Conservation (phyloP, 2,113 vertebrate species). For the Phainopepla nitens region DNA sequence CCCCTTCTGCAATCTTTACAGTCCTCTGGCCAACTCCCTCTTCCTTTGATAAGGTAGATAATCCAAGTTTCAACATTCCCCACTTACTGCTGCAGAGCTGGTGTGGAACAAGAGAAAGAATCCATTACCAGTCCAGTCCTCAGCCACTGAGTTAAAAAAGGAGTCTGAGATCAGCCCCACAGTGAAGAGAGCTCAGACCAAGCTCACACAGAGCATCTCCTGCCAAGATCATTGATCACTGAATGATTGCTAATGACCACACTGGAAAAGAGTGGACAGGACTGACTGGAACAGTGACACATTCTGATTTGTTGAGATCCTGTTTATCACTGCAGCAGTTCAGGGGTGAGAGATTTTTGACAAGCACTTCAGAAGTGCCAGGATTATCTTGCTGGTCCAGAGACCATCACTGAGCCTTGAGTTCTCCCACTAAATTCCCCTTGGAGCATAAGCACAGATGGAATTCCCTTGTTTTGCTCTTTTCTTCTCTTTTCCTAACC, state of each 20-base stretch:
- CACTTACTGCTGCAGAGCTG: neutral
- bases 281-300: neutral
- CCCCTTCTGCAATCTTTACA: conserved; percentile 26
- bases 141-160: neutral
- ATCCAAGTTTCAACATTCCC: neutral
- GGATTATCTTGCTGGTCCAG: neutral
- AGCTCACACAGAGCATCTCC: neutral
- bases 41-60: conserved; percentile 20
- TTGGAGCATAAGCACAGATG: neutral
- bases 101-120: neutral
- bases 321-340: neutral
- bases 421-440: neutral
- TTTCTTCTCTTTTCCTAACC: neutral
- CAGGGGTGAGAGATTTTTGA: neutral
- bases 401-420: neutral
- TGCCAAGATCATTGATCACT: neutral
- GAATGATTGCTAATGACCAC: neutral
- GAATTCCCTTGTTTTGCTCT: neutral
- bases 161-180: neutral
- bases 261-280: neutral
- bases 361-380: neutral
- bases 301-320: neutral
- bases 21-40: neutral
- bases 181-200: neutral
- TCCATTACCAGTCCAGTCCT: neutral